These are phyloP conservation scores for Halictus quadricinctus DNA, from an alignment of 2,888 invertebrate genomes.

Conservation along the genomic window DNA sequence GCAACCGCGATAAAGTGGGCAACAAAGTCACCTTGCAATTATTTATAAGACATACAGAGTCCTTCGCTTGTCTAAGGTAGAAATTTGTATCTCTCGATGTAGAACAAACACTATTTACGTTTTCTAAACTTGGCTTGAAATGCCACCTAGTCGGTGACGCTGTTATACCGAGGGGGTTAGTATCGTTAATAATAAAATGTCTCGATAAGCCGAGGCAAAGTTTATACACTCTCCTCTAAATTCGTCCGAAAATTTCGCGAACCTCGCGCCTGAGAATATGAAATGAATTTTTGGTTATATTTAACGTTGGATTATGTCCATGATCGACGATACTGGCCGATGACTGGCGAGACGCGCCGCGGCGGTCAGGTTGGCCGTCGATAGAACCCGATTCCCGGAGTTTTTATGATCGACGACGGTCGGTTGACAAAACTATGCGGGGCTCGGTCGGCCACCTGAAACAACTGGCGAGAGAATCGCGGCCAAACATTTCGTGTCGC, in stretches of 20 bases:
- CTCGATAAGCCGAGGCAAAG: not conserved
- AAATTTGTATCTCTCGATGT: not conserved
- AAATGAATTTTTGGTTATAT: not conserved
- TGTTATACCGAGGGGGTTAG: not conserved
- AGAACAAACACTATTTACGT: not conserved
- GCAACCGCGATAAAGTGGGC: not conserved
- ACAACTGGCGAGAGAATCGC: constrained; percentile 75
- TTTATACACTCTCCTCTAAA: not conserved
- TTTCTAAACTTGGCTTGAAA: not conserved
- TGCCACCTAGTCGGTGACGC: not conserved
- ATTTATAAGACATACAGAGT: not conserved
- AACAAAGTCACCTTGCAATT: not conserved
- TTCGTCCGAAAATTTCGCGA: not conserved
- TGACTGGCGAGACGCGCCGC: not conserved
- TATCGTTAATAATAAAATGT: not conserved
- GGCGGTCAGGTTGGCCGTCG: not conserved
- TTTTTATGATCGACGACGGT: constrained; percentile 58
- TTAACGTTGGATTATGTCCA: not conserved
- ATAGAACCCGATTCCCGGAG: constrained; percentile 56
- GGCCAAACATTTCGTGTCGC: constrained; percentile 75
- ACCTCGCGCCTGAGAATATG: not conserved
- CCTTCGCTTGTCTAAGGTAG: not conserved
- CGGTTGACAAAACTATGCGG: constrained; percentile 74
- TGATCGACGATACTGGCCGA: not conserved
- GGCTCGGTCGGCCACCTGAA: constrained; percentile 75